phyloP scores from a whole-genome alignment of 2,888 invertebrate genomes.

The Drosophila colorata region DNA sequence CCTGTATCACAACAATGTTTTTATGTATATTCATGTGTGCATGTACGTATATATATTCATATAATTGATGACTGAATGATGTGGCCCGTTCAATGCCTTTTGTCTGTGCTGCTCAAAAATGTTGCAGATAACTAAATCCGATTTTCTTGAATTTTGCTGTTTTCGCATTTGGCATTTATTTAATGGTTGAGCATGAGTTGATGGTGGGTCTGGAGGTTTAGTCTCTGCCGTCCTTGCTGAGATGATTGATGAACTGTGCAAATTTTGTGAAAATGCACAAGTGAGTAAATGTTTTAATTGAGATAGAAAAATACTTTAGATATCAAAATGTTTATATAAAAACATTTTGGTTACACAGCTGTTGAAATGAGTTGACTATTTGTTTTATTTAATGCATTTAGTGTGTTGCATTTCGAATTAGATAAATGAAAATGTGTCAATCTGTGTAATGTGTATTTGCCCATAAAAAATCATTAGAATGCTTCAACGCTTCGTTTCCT shows the following conservation, averaged over 20 bases:
- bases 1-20: not conserved
- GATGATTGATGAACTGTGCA: slow-evolving; percentile 66
- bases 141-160: slow-evolving; percentile 35
- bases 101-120: slow-evolving; percentile 46
- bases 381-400: slow-evolving; percentile 24
- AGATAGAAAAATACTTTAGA: slow-evolving; percentile 36
- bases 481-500: slow-evolving; percentile 44
- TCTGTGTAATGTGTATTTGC: slow-evolving; percentile 12
- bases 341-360: slow-evolving; percentile 4
- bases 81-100: slow-evolving; percentile 32
- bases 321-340: slow-evolving; percentile 16
- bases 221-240: not conserved
- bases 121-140: slow-evolving; percentile 42
- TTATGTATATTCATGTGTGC: not conserved
- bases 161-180: slow-evolving; percentile 33
- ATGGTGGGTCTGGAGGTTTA: too few relatives aligned
- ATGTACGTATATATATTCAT: slow-evolving; percentile 2
- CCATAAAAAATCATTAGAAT: slow-evolving; percentile 28
- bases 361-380: slow-evolving; percentile 21
- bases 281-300: slow-evolving; percentile 39
- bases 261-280: slow-evolving; percentile 22
- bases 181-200: slow-evolving; percentile 1
- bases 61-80: slow-evolving; percentile 53
- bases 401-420: slow-evolving; percentile 29
- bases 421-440: slow-evolving; percentile 34